Base-by-base conservation (phyloP, 2,113 vertebrate species). In the Microcebus jonahi region DNA sequence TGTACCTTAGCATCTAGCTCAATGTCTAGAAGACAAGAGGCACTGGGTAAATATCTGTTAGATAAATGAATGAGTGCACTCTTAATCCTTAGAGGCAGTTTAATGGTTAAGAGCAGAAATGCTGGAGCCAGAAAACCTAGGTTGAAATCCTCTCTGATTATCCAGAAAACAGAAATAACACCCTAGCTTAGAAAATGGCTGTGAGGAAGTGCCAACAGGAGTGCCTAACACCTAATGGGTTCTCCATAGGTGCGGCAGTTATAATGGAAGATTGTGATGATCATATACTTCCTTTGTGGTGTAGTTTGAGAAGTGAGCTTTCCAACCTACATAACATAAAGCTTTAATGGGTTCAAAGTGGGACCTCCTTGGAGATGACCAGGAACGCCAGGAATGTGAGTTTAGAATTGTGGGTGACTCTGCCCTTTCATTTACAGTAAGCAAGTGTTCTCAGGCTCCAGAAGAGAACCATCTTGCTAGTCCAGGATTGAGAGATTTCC, bases 231-330 rank as follows among this genome's bases (percentile, higher is more conserved):
- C 25, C 68, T 55, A 7, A 1, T 13, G 39, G 36, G 48, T 55
- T 61, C 36, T 76, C 4, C 15, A 0, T 0, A 1, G 13, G 42
- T n/a, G 8, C 3, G 1, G 11, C 55, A 23, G 11, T 53, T 34
- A 8, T 2, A 2, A 3, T n/a, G 25, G 1, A 45, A 14, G 29
- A 11, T 11, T 8, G 25, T 11, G 20, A 63, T 65, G 36, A 80
- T 3, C 6, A 0, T 17, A 17, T 53, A 13, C 61, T 31, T 76
- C 65, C 42, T 75, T 71, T 27, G 0, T 25, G 36, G 27, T n/a
- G 1, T 14, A 8, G 39, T 31, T 88, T 6, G 25, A 53, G 12
- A 39, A 21, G 10, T 0, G 25, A 68, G 67, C 79, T 31, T 57
- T 68, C 71, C 48, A 15, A 23, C 48, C 77, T 76, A 3, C 25